phyloP scores from a whole-genome alignment of 2,888 invertebrate species.

The Hemistola chrysoprasaria region DNA sequence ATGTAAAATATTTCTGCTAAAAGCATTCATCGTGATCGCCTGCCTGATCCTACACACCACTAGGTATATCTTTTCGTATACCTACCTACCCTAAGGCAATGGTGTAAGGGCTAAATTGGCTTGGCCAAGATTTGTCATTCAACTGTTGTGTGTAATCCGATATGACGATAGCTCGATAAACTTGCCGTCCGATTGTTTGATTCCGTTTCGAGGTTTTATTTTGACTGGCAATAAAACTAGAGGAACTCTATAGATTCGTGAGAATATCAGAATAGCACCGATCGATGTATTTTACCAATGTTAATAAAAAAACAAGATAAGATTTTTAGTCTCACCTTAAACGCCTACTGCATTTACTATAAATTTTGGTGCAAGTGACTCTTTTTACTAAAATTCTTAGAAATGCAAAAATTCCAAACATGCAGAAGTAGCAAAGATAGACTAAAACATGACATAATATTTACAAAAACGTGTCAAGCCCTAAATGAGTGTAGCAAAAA shows the following conservation, averaged over 20 bases:
- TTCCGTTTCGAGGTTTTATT: slow-evolving; percentile 55
- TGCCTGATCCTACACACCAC: slow-evolving; percentile 66
- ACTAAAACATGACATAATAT: slow-evolving; percentile 28
- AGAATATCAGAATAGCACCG: no score
- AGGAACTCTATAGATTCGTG: slow-evolving; percentile 23
- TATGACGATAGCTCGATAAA: slow-evolving; percentile 68
- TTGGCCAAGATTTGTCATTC: slow-evolving; percentile 46
- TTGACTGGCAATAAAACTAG: slow-evolving; percentile 45
- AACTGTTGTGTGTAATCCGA: slow-evolving; percentile 70
- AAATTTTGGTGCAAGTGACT: no score
- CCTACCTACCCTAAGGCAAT: slow-evolving; percentile 38
- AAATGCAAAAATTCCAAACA: not conserved
- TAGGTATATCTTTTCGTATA: slow-evolving; percentile 26
- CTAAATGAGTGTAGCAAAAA: slow-evolving; percentile 25
- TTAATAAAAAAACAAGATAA: no score
- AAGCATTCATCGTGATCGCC: slow-evolving; percentile 80
- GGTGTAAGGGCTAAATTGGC: slow-evolving; percentile 43
- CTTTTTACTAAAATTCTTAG: no score
- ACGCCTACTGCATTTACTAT: no score
- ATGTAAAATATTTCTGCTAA: slow-evolving; percentile 81
- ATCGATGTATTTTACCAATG: no score
- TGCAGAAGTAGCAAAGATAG: slow-evolving; percentile 6
- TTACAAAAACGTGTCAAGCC: slow-evolving; percentile 28
- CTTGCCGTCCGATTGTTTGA: slow-evolving; percentile 65
- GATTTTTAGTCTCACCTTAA: no score